Percentiles rank a stretch among this genome's conserved stretches.
phyloP scores from a whole-genome alignment of 2,797 vertebrate genomes.

The Sebastes trivittatus region DNA sequence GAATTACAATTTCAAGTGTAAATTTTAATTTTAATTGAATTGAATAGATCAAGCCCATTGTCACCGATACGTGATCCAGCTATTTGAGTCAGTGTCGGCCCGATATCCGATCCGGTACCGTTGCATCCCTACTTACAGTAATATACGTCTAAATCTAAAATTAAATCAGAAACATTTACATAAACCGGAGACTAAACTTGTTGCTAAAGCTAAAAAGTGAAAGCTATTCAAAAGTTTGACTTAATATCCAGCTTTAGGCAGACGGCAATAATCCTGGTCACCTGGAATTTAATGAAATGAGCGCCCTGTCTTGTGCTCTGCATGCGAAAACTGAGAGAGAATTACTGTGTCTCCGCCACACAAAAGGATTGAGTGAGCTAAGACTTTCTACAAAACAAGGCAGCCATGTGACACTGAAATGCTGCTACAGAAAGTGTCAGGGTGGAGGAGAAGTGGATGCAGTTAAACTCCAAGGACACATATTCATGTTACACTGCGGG shows the following conservation, averaged over 20 bases:
- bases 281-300: neutral
- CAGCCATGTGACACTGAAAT: constrained; percentile 9
- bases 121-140: neutral
- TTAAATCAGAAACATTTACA: neutral
- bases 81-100: too few species aligned
- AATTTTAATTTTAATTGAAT: too few species aligned
- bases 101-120: too few species aligned
- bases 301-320: neutral
- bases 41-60: too few species aligned
- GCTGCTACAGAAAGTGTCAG: neutral
- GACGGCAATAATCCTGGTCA: neutral
- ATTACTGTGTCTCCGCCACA: neutral
- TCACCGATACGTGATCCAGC: too few species aligned
- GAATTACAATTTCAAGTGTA: too few species aligned
- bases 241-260: neutral
- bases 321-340: neutral
- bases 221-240: neutral
- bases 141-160: neutral
- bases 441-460: neutral
- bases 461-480: neutral
- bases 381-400: neutral
- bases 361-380: neutral
- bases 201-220: neutral
- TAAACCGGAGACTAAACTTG: neutral
- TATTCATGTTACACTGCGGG: neutral